Base-by-base conservation (phyloP, 1,140 invertebrate species). In the Trigoniulus corallinus region DNA sequence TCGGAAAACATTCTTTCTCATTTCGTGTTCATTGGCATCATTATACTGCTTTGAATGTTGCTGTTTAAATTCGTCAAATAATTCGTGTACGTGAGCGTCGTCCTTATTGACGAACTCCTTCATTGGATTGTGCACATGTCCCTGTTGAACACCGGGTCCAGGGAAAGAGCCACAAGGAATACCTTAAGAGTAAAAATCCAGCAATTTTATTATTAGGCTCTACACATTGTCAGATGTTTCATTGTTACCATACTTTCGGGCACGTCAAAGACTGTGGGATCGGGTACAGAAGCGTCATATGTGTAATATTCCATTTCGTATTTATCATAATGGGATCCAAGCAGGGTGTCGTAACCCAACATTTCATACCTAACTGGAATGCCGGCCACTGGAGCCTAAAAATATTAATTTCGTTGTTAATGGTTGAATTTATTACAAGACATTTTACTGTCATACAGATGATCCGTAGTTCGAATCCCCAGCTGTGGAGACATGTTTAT, bases 81-180 rank as follows among this genome's bases (percentile, higher is more conserved):
- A 78, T 44, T 73, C 66, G 37, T 86, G 69, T 1, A 92, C 70
- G 64, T 95, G 89, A 0, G 65, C 59, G 40, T 84, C 78, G 29
- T 75, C 64, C 56, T 73, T 69, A 59, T 82, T 75, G 34, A 95
- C 72, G 59, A 88, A 95, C 71, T 96, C 91, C 43, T 74, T 76
- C 79, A 96, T 93, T 2, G 92, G 92, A 70, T 96, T 95, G 63
- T 34, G 29, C 29, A 34, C 7, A 15, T 34, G 29, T 7, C 7
- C 15, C 7, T 34, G 29, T 7, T 15, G 7, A 15, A 15, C 29
- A 34, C 29, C 29, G 15, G 29, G 29, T 34, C 29, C 29, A 34
- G 29, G 29, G 15, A 34, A 34, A 34, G 7, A 7, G 7, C 29
- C 29, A 34, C 29, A 34, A 34, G 29, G 15, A 7, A 34, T 34